phyloP scores from a whole-genome alignment of 2,888 invertebrate species.

The Galerucella calmariensis region DNA sequence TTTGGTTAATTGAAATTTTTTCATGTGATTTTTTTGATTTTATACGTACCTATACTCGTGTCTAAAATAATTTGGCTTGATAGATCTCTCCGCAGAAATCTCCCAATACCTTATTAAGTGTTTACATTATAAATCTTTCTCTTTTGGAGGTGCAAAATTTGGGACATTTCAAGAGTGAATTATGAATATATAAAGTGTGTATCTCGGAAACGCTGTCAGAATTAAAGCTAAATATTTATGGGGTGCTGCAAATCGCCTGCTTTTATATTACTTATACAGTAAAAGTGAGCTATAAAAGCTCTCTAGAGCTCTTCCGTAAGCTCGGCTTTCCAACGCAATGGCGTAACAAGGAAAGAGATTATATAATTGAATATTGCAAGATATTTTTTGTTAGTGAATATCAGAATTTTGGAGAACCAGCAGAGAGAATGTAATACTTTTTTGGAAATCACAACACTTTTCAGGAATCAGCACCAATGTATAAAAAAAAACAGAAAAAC shows the following conservation, averaged over 20 bases:
- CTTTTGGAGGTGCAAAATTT: conserved; percentile 52
- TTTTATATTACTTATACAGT: conserved; percentile 67
- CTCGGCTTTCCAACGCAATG: conserved; percentile 26
- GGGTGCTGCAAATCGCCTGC: conserved; percentile 66
- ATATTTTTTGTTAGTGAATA: too few species aligned
- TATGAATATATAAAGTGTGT: conserved; percentile 64
- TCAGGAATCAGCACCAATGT: too few species aligned
- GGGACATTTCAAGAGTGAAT: conserved; percentile 44
- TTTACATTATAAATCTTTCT: conserved; percentile 35
- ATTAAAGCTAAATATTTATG: conserved; percentile 67
- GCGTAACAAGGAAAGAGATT: neutral
- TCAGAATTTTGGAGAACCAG: too few species aligned
- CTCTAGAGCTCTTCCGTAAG: conserved; percentile 62
- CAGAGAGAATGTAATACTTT: too few species aligned
- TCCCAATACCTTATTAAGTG: conserved; percentile 30
- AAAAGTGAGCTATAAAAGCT: conserved; percentile 66
- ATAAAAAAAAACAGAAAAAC: too few species aligned
- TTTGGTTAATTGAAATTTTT: too few species aligned
- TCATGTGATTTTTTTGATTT: too few species aligned
- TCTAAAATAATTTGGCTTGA: neutral
- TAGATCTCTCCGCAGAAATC: conserved; percentile 12
- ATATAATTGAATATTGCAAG: too few species aligned
- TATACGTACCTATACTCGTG: too few species aligned
- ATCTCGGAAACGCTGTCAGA: conserved; percentile 65
- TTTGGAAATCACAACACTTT: too few species aligned